A percentile compares a stretch with the other conserved stretches of the same genome.
These are phyloP conservation scores for Sebastiscus tertius DNA, from an alignment of 2,797 vertebrate species.

Conservation along the genomic window DNA sequence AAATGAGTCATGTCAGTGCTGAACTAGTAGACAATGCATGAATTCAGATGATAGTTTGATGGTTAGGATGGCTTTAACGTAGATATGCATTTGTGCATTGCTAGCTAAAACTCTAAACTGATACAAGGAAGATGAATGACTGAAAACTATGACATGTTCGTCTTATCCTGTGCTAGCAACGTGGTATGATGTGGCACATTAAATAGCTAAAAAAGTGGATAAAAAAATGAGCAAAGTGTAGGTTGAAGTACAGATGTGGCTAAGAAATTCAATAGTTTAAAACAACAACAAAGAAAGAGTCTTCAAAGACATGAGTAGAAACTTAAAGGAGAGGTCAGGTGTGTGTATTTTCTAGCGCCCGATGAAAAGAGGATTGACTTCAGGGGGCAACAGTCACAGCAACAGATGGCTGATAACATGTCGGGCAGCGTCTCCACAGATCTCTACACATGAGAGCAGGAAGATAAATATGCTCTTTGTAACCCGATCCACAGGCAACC, in stretches of 20 bases:
- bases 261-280: neutral
- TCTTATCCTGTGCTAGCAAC: neutral
- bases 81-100: neutral
- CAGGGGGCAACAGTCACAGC: neutral
- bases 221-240: neutral
- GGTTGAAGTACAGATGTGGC: neutral
- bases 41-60: neutral
- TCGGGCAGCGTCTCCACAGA: neutral
- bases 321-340: conserved; percentile 1
- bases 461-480: neutral
- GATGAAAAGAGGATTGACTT: conserved; percentile 50
- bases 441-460: conserved; percentile 1
- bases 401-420: conserved; percentile 48
- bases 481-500: neutral
- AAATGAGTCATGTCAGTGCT: neutral
- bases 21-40: neutral
- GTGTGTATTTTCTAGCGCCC: neutral
- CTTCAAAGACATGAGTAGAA: neutral
- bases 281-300: neutral
- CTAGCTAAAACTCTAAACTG: neutral
- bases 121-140: neutral
- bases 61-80: neutral
- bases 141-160: neutral
- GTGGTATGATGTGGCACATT: neutral
- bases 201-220: neutral